Conservation (phyloP, 1,140 invertebrate species). For the Hycleus cichorii region DNA sequence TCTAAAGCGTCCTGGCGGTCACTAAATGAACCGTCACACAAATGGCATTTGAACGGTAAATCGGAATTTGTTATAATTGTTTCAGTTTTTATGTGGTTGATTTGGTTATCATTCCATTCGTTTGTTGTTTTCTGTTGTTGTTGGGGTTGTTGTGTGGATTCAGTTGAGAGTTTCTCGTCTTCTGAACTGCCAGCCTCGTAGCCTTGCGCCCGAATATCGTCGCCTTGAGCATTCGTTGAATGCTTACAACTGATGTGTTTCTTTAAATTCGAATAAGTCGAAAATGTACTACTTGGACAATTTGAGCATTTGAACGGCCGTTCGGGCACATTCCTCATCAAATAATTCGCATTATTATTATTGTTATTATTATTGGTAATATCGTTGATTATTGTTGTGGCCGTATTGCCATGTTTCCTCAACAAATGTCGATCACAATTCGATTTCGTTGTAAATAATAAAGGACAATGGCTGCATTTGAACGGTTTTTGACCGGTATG, state of each 20-base stretch:
- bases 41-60: conserved; percentile 84
- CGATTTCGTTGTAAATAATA: conserved; percentile 93
- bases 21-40: conserved; percentile 80
- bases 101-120: conserved; percentile 15
- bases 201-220: conserved; percentile 38
- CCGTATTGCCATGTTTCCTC: conserved; percentile 69
- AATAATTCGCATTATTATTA: conserved; percentile 39
- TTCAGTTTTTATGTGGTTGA: conserved; percentile 11
- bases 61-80: conserved; percentile 45
- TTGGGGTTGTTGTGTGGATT: conserved; percentile 13
- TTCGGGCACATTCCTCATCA: conserved; percentile 67
- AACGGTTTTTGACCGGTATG: conserved; percentile 95
- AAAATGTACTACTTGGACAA: conserved; percentile 80
- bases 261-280: conserved; percentile 69
- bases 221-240: conserved; percentile 41
- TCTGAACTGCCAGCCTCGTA: conserved; percentile 42
- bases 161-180: conserved; percentile 39
- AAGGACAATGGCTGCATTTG: conserved; percentile 84
- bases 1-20: conserved; percentile 71
- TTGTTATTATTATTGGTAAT: conserved; percentile 30
- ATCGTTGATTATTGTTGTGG: conserved; percentile 35
- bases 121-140: conserved; percentile 8
- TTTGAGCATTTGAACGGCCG: conserved; percentile 76
- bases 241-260: conserved; percentile 71
- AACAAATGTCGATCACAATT: conserved; percentile 92